Evolutionary conservation across 1,140 invertebrate genomes (phyloP), one percentile per base, ranked within the genome.

Genomic region (Aricia agestis): DNA sequence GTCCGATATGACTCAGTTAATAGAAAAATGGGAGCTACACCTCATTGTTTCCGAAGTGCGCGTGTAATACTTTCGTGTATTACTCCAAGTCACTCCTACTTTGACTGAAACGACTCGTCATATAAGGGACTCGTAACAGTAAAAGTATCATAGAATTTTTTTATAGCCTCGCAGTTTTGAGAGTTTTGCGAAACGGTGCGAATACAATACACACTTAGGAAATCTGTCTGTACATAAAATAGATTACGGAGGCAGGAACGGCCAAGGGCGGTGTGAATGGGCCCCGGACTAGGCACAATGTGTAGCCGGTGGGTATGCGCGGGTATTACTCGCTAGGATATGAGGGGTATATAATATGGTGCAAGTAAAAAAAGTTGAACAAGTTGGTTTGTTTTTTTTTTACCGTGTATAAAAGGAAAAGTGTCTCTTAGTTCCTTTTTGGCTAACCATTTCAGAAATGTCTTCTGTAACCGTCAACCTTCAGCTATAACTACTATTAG

Each of bases 251-350:
- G 25, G 25, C 42, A 66, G 61, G 18, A 45, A 71, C 70, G 68
- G 59, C 76, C 70, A 72, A 72, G 72, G 76, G 76, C 76, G 69
- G 74, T 73, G 67, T 52, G 32, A 67, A 59, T 59, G 58, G 58
- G 7, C 13, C n/a, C 58, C 57, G 68, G 65, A 66, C 31, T 68
- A 68, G 42, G 63, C 63, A 77, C 74, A 75, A 73, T 74, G 59
- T 63, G 19, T 11, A 25, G 59, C 59, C 59, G 18, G 59, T 63
- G 59, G 59, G 59, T 61, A 10, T 73, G 77, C 69, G 78, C 81
- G n/a, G 81, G 82, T 86, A 85, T 83, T 83, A 77, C 82, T 72
- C 68, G 69, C 72, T 69, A 73, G 74, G 77, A 79, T 81, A 77
- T 77, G 74, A 76, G 67, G 67, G 42, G 41, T n/a, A n/a, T n/a